Percentiles rank a stretch among this genome's conserved stretches.
Evolutionary conservation across 30 jellyfish, hydroid and myxozoan species (phyloP).

Genomic region (Turritopsis dohrnii): DNA sequence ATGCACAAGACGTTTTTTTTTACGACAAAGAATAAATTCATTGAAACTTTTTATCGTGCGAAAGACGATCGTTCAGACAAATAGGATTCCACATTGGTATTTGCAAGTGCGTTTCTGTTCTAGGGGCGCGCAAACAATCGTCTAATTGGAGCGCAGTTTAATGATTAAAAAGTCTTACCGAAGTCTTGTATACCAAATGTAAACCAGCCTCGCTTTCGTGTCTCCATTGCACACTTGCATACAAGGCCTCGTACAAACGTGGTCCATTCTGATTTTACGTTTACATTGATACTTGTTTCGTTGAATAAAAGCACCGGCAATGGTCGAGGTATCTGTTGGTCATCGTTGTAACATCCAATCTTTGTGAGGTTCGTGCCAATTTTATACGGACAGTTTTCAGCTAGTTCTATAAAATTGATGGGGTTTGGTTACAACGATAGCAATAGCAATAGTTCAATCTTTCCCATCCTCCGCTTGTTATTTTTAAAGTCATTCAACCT

Average conservation of each 20-base stretch:
- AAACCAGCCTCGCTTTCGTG: slow-evolving; percentile 37
- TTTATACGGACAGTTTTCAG: background rate
- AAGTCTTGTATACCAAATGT: slow-evolving; percentile 41
- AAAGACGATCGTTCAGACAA: no score
- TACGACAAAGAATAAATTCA: no score
- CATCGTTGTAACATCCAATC: slow-evolving; percentile 29
- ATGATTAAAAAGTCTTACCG: slow-evolving; percentile 17
- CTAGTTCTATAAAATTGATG: slow-evolving; percentile 5
- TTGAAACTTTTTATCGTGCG: no score
- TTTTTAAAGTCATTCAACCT: no score
- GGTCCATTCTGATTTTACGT: slow-evolving; percentile 7
- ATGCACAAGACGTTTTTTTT: no score
- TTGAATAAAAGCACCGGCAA: slow-evolving; percentile 20
- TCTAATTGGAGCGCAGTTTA: no score
- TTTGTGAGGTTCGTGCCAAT: slow-evolving; percentile 24
- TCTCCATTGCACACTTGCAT: slow-evolving; percentile 28
- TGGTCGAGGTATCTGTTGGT: slow-evolving; percentile 32
- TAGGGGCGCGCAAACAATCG: no score
- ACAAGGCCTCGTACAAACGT: background rate
- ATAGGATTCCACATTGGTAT: no score
- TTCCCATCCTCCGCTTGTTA: no score
- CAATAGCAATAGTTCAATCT: no score
- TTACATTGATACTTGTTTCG: background rate
- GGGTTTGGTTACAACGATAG: no score
- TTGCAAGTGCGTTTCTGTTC: no score